Percentiles rank a stretch among this genome's conserved stretches.
phyloP scores from a whole-genome alignment of 2,888 invertebrate species.

The Eupithecia tripunctaria region DNA sequence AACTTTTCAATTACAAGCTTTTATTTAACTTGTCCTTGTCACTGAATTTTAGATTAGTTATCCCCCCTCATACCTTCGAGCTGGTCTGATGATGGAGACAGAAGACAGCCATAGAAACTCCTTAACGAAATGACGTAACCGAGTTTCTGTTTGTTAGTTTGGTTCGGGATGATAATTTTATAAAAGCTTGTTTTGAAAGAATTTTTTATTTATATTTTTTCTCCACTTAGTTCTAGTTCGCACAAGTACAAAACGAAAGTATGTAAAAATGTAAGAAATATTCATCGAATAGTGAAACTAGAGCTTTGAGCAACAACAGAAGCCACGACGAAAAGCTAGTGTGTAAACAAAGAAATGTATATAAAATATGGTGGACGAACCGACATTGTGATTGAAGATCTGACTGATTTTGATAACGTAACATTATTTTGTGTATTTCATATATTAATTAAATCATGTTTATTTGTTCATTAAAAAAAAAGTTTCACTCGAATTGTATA shows the following conservation, averaged over 20 bases:
- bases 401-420: constrained; percentile 50
- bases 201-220: background rate
- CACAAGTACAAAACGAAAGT: background rate
- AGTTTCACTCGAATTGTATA: background rate
- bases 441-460: constrained; percentile 1
- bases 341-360: background rate
- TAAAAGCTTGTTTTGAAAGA: background rate
- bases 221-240: background rate
- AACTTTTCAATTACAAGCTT: background rate
- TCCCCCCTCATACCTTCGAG: too few species aligned
- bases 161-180: background rate
- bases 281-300: background rate
- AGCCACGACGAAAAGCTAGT: background rate
- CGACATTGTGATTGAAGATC: background rate
- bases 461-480: background rate
- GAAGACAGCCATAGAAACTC: background rate
- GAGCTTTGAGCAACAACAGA: background rate
- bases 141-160: background rate
- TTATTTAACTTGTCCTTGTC: background rate
- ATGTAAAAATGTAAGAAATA: background rate
- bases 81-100: background rate
- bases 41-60: constrained; percentile 1
- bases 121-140: background rate
- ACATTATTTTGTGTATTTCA: background rate
- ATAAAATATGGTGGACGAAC: background rate